Percentiles rank a stretch among this genome's conserved stretches.
Evolutionary conservation across 2,888 invertebrate species (phyloP).

Genomic region (Lumbricus terrestris): DNA sequence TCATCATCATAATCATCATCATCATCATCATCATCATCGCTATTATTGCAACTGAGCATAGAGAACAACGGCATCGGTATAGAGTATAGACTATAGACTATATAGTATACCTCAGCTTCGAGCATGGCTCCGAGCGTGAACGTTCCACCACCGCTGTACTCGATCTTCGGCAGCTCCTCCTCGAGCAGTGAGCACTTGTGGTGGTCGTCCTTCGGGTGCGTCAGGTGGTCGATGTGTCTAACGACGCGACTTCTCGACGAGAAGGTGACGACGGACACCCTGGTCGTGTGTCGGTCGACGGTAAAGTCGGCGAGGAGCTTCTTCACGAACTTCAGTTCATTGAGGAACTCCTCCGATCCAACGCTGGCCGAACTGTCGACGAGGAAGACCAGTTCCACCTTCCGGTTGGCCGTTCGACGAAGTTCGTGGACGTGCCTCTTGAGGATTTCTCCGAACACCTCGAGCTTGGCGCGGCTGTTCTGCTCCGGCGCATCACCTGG

Average conservation of each 20-base stretch:
- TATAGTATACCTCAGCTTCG: conserved; percentile 68
- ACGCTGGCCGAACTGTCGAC: conserved; percentile 73
- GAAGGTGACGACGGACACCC: conserved; percentile 70
- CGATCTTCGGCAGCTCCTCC: conserved; percentile 66
- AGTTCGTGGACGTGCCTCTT: conserved; percentile 65
- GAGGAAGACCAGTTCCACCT: conserved; percentile 69
- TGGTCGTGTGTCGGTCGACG: conserved; percentile 67
- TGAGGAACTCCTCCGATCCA: conserved; percentile 68
- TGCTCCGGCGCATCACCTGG: neutral
- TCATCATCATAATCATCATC: too few relatives aligned
- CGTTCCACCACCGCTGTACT: conserved; percentile 70
- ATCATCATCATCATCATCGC: too few relatives aligned
- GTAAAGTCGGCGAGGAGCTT: conserved; percentile 69
- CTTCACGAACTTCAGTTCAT: conserved; percentile 65
- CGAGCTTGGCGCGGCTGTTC: conserved; percentile 59
- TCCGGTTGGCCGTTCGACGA: conserved; percentile 47
- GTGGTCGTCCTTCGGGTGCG: conserved; percentile 48
- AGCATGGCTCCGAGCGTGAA: conserved; percentile 71
- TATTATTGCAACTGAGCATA: too few relatives aligned
- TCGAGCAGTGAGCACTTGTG: conserved; percentile 70
- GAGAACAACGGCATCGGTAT: neutral
- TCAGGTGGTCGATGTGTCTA: conserved; percentile 67
- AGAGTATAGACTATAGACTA: too few relatives aligned
- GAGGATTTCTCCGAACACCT: conserved; percentile 64
- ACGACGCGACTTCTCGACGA: conserved; percentile 65